Base-by-base conservation (phyloP, 2,113 vertebrate species). In the Condylura cristata region DNA sequence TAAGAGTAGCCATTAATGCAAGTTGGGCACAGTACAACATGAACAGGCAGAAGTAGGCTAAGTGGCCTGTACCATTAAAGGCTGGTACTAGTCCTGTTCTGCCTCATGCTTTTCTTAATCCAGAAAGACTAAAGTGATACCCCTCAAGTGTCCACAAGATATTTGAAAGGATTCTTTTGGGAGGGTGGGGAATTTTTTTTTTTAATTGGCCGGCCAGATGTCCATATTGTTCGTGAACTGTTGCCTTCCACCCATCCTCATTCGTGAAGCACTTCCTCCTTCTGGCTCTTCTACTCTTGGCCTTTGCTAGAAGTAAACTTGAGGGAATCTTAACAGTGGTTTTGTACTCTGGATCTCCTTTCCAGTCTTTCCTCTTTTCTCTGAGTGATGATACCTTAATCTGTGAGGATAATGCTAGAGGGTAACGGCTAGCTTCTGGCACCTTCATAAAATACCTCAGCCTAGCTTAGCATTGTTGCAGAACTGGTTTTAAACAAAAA, bases 371-470 rank as follows among this genome's bases (percentile, higher is more conserved):
- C 65, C 74, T 81, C 51, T 13, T 56, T 0, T 80, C 95, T 96
- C 92, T 76, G 84, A 95, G 82, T 86, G 97, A 97, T 95, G 97
- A 95, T 93, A 97, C 97, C 97, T 96, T 96, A 94, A 80, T 97
- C 97, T 96, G 82, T 97, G 97, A 98, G 97, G 98, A 92, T 94
- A 96, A 96, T 96, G 97, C 96, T 97, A 81, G 86, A 97, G 97
- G 97, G 98, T 96, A 97, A 97, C 97, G 97, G 98, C 98, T 98
- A 94, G 96, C 97, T 98, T 98, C 98, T 98, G 98, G 98, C 98
- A 97, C 98, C 99, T 99, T 98, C 98, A 98, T 98, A 98, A 99
- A 99, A 99, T 99, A 99, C 99, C 99, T 99, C 99, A 99, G 98
- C 98, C 98, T 99, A 99, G 98, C 98, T 99, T 99, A 98, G 98